Percentiles rank a stretch among this genome's conserved stretches.
These are phyloP conservation scores for Apogon talboti DNA, from an alignment of 2,797 vertebrate genomes.

Conservation along the genomic window DNA sequence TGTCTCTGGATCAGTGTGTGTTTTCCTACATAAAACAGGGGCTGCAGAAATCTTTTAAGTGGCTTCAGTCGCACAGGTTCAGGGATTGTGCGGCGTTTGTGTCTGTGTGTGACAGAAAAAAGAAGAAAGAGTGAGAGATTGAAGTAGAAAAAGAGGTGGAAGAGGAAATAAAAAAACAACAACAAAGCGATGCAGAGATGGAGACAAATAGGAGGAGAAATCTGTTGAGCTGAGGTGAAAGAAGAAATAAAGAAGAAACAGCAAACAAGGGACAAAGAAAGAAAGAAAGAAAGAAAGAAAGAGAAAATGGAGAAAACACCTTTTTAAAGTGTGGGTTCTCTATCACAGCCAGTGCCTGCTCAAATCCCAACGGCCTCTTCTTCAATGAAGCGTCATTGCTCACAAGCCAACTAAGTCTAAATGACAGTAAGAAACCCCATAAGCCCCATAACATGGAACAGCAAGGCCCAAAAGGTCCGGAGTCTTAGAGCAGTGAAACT, in stretches of 20 bases:
- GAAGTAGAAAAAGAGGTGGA: conserved; percentile 13
- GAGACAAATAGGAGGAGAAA: conserved; percentile 27
- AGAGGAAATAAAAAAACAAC: conserved; percentile 17
- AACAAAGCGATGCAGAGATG: neutral
- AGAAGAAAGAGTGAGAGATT: conserved; percentile 2
- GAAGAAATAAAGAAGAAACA: conserved; percentile 14
- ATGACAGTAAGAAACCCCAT: conserved; percentile 6
- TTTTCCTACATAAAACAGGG: conserved; percentile 35
- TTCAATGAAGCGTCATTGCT: conserved; percentile 11
- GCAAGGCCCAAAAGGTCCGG: neutral
- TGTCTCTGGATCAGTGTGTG: conserved; percentile 6
- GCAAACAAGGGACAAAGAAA: neutral
- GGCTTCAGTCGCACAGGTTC: conserved; percentile 36
- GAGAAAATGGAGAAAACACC: neutral
- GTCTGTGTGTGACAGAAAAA: neutral
- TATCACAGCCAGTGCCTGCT: neutral
- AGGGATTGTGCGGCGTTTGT: conserved; percentile 3
- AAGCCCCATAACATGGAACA: conserved; percentile 12
- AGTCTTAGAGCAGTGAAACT: neutral
- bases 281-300: neutral
- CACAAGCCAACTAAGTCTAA: conserved; percentile 9
- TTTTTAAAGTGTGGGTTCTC: conserved; percentile 8
- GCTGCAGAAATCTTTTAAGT: conserved; percentile 46
- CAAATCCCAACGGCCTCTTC: neutral
- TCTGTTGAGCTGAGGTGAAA: conserved; percentile 11